phyloP scores from a whole-genome alignment of 2,113 vertebrate genomes.

The Agelaius tricolor region DNA sequence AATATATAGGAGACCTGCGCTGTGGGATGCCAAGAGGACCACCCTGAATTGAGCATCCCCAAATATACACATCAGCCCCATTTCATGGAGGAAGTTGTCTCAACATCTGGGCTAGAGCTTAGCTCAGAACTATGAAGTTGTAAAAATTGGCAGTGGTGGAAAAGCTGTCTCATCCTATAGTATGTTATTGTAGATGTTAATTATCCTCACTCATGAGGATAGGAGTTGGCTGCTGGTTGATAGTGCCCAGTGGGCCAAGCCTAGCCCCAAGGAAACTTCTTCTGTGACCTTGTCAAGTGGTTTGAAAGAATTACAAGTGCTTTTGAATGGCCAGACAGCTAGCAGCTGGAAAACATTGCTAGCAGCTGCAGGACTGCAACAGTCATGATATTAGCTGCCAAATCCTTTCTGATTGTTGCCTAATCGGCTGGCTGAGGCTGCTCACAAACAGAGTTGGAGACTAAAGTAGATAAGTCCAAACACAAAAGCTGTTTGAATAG shows the following conservation, averaged over 20 bases:
- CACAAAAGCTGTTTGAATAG: neutral
- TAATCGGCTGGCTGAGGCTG: conserved; percentile 20
- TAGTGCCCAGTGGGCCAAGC: neutral
- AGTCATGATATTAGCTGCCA: neutral
- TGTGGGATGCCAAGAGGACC: neutral
- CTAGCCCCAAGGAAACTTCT: neutral
- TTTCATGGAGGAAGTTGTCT: neutral
- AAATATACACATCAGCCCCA: neutral
- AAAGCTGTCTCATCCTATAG: neutral
- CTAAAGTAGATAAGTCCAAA: neutral
- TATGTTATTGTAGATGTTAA: neutral
- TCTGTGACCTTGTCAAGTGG: neutral
- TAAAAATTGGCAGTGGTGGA: neutral
- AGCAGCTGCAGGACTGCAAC: conserved; percentile 25
- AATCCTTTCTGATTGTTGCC: conserved; percentile 11
- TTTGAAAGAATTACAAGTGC: neutral
- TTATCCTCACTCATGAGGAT: neutral
- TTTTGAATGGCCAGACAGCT: conserved; percentile 5
- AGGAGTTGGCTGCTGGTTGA: neutral
- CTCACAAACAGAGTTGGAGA: neutral
- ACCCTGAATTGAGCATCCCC: neutral
- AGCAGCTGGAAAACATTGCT: conserved; percentile 42
- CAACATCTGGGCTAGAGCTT: neutral
- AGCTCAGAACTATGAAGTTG: neutral
- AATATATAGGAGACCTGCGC: neutral